Base-by-base conservation (phyloP, 2,113 vertebrate species). In the Onychorhynchus coronatus region DNA sequence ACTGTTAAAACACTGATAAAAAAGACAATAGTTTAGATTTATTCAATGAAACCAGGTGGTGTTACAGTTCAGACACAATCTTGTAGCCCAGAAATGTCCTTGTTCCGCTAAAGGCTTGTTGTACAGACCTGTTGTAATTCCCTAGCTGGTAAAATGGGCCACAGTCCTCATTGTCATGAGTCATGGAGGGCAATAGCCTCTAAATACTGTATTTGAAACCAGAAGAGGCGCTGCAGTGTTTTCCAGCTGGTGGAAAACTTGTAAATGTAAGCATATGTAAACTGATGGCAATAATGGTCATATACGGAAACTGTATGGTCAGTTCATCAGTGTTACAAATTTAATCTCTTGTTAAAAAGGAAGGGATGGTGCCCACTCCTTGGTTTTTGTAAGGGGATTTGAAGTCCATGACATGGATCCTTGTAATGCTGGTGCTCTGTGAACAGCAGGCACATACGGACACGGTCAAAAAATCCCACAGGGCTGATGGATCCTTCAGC, bases 1-100 rank as follows among this genome's bases (percentile, higher is more conserved):
- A 11, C 67, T 94, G 74, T 80, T 85, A 72, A 82, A 95, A 47
- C 53, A 46, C 56, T 73, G 86, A 88, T 93, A 63, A 96, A 95
- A 79, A 93, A 82, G 66, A 72, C 78, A 87, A 88, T 85, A 73
- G 37, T 49, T 80, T 30, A 42, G 88, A 61, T 93, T 94, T 65
- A 49, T 93, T 89, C 67, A 65, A 30, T 39, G 41, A 82, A 21
- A 44, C 24, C 35, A 52, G 52, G 56, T 3, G 2, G 17, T 78
- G 41, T 58, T 92, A 72, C 25, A 21, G 25, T 70, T 68, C 66
- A 56, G 17, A 62, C 49, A 79, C 15, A 58, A 5, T 16, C 12
- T 46, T 14, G 23, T 44, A 62, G 12, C 23, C 25, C 41, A 82
- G 66, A 85, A 89, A 62, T 9, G 7, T 65, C 11, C 25, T 68